Evolutionary conservation across 2,113 vertebrate genomes (phyloP).

Genomic region (Machaerirhynchus nigripectus): DNA sequence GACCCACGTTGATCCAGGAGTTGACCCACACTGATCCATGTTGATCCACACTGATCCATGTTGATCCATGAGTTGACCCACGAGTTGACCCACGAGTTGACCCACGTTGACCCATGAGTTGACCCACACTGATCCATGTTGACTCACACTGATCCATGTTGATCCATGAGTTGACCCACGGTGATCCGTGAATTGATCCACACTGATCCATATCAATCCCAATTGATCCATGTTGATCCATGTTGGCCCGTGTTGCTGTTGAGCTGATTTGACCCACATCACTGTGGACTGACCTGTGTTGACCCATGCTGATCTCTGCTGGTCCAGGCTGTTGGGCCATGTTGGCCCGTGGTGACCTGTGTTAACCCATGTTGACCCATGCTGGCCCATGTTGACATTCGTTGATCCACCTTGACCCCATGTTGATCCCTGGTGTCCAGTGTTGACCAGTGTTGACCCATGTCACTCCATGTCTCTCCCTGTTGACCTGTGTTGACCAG

Average conservation of each 20-base stretch:
- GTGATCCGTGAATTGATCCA: accelerated
- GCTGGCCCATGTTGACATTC: background rate
- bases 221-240: background rate
- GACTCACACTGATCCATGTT: too few relatives aligned
- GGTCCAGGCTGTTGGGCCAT: background rate
- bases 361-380: accelerated
- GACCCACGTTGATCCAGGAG: too few relatives aligned
- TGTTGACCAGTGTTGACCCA: background rate
- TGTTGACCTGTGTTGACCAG: too few relatives aligned
- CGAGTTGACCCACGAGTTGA: too few relatives aligned
- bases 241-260: background rate
- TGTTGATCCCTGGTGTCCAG: background rate
- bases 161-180: accelerated
- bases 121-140: too few relatives aligned
- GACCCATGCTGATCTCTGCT: background rate
- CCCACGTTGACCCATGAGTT: accelerated
- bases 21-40: background rate
- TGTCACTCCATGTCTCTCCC: background rate
- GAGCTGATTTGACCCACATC: background rate
- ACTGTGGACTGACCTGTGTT: background rate
- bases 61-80: accelerated
- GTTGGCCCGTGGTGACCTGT: background rate
- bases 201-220: background rate
- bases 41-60: accelerated
- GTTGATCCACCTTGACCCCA: background rate